These are phyloP conservation scores for Aselliscus stoliczkanus DNA, from an alignment of 2,797 vertebrate genomes.

Conservation along the genomic window DNA sequence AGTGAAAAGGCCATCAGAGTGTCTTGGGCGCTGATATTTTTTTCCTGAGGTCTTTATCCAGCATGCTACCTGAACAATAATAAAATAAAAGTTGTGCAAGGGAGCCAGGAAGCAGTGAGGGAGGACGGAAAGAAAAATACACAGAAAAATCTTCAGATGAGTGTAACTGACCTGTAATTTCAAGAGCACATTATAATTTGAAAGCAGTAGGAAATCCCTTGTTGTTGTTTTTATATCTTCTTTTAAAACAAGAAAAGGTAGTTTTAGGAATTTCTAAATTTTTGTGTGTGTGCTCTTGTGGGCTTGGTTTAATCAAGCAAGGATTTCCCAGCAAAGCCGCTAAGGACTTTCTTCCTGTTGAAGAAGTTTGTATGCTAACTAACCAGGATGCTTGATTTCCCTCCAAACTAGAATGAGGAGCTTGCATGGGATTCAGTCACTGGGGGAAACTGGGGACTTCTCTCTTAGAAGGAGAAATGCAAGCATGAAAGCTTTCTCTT, in stretches of 20 bases:
- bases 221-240: slow-evolving; percentile 56
- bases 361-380: slow-evolving; percentile 29
- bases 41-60: slow-evolving; percentile 82
- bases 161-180: slow-evolving; percentile 78
- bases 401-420: not conserved
- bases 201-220: slow-evolving; percentile 60
- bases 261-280: slow-evolving; percentile 70
- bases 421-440: slow-evolving; percentile 29
- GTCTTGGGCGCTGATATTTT: slow-evolving; percentile 70
- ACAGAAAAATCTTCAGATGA: slow-evolving; percentile 60
- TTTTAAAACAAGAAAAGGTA: slow-evolving; percentile 77
- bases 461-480: not conserved
- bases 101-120: not conserved
- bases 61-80: slow-evolving; percentile 72
- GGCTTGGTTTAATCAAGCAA: slow-evolving; percentile 58
- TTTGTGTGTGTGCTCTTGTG: not conserved
- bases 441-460: not conserved
- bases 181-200: slow-evolving; percentile 74
- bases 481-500: not conserved
- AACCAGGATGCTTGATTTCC: not conserved
- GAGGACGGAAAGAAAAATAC: not conserved
- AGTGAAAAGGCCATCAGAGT: slow-evolving; percentile 78
- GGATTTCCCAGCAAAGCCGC: slow-evolving; percentile 48
- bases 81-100: slow-evolving; percentile 58
- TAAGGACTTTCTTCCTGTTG: slow-evolving; percentile 36